Evolutionary conservation across 2,113 vertebrate species (phyloP).

Genomic region (Nymphicus hollandicus): DNA sequence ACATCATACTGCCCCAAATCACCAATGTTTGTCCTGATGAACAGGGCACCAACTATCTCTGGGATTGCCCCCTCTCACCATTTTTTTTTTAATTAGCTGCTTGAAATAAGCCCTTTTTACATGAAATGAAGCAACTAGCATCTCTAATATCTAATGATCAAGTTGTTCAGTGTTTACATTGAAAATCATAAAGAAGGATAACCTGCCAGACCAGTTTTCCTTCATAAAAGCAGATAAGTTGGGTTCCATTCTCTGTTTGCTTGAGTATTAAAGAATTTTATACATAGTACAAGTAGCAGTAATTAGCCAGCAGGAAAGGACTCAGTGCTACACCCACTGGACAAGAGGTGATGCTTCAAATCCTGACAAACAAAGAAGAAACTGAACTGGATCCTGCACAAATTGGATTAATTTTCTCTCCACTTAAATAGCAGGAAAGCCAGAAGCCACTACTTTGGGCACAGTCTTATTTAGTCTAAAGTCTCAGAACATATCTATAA

Average conservation of each 20-base stretch:
- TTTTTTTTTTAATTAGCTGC: background rate
- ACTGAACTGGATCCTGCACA: background rate
- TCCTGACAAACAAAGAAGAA: background rate
- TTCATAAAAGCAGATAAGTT: background rate
- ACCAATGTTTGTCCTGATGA: background rate
- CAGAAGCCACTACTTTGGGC: background rate
- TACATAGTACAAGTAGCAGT: background rate
- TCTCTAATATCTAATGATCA: background rate
- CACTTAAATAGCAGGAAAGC: background rate
- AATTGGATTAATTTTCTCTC: background rate
- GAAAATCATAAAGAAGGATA: background rate
- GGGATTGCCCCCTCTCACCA: accelerated
- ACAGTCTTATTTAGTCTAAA: background rate
- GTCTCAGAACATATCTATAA: background rate
- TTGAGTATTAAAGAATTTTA: background rate
- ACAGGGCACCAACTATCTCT: background rate
- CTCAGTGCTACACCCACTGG: background rate
- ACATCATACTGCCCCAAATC: background rate
- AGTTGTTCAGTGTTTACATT: background rate
- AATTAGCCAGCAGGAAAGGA: background rate
- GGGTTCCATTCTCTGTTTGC: background rate
- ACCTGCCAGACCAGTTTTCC: background rate
- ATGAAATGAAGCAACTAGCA: background rate
- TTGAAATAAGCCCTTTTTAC: background rate
- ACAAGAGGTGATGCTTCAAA: background rate